These are phyloP conservation scores for Gryllus longicercus DNA, from an alignment of 2,888 invertebrate genomes.

Conservation along the genomic window DNA sequence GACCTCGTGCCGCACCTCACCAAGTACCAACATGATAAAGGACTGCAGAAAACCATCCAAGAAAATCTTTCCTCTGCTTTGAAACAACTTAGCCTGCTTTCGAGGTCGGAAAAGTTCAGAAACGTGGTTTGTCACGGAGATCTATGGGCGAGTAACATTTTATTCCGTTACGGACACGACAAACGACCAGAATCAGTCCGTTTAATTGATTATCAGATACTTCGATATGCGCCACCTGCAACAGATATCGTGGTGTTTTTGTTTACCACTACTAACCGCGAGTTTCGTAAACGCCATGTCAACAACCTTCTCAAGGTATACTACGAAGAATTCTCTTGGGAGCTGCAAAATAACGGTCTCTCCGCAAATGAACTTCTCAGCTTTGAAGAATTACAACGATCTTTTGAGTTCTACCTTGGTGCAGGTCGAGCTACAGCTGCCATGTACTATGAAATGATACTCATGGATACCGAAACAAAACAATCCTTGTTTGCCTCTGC, in stretches of 20 bases:
- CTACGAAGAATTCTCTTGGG: not conserved
- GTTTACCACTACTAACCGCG: not conserved
- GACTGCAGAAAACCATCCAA: not conserved
- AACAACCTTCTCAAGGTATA: not conserved
- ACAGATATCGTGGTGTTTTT: not conserved
- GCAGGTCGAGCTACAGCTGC: not conserved
- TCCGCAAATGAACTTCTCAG: not conserved
- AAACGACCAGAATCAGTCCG: not conserved
- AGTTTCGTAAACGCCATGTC: not conserved
- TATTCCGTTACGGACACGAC: not conserved
- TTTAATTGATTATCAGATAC: not conserved
- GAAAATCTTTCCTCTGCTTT: not conserved
- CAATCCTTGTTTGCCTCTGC: not conserved
- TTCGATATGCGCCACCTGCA: not conserved
- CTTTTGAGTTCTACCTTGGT: not conserved
- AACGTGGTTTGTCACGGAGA: not conserved
- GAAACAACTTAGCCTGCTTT: not conserved
- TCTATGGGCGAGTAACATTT: not conserved
- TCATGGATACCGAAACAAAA: not conserved
- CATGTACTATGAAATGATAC: not conserved
- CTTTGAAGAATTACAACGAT: not conserved
- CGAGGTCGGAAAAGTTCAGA: not conserved
- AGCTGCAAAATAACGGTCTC: not conserved
- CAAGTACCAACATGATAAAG: not conserved
- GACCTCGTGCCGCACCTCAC: not conserved